Base-by-base conservation (phyloP, 2,888 invertebrate genomes). In the Pollenia angustigena region DNA sequence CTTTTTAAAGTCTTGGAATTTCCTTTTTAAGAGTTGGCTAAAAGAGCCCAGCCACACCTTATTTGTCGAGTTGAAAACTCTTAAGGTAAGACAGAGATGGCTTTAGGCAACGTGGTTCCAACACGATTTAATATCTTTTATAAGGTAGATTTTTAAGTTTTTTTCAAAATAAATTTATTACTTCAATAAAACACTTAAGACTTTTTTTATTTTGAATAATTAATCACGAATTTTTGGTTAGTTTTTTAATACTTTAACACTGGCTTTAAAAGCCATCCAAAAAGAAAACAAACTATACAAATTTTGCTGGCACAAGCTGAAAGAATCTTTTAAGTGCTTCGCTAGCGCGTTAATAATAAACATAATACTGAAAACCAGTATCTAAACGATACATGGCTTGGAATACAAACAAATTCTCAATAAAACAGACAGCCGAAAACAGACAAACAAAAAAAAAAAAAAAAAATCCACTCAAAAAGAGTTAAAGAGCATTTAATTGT, bases 331-430 rank as follows among this genome's bases (percentile, higher is more conserved):
- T 44, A 71, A 68, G 50, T 86, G 85, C 81, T 86, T 71, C 71
- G 66, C 72, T 86, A 83, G 83, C 80, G 75, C 80, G 83, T 86
- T 86, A 80, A 83, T 83, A 86, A 86, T 54, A 79, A 86, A 86
- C 40, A 80, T 62, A 64, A 85, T 72, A 82, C 69, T 83, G 58
- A 83, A 86, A 86, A 81, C 86, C 72, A 68, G 83, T 81, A 83
- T 86, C 75, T 56, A 76, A 76, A 76, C 83, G 80, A 80, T 80
- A 76, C 80, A 81, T 83, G 83, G 80, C 80, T 83, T 83, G 86
- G 44, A 80, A 80, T 50, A 46, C 82, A 86, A 83, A 86, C 64
- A 52, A 68, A 52, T 71, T 81, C 83, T 86, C 83, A 83, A 72
- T 64, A 71, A 18, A 71, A 76, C 23, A 44, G 4, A 52, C 12